A percentile compares a stretch with the other conserved stretches of the same genome.
Conservation (phyloP, 2,888 invertebrate species). For the Acrobasis repandana region DNA sequence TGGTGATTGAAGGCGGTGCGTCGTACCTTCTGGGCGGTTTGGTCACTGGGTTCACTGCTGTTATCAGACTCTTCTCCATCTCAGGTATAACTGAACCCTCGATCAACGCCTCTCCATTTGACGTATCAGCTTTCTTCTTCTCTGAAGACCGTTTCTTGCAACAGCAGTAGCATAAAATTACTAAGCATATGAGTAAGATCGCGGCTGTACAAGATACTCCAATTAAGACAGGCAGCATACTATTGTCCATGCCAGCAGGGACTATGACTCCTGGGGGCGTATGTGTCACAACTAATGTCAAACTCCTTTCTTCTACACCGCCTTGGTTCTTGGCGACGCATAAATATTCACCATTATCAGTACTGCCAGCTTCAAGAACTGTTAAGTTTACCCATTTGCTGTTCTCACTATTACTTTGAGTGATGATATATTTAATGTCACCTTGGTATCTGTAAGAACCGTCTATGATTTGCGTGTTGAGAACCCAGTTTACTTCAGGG, state of each 20-base stretch:
- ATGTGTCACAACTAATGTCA: conserved; percentile 83
- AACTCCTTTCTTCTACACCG: conserved; percentile 89
- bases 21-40: conserved; percentile 92
- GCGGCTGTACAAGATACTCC: conserved; percentile 74
- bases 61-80: conserved; percentile 92
- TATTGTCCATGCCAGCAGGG: conserved; percentile 81
- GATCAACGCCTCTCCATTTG: conserved; percentile 87
- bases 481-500: conserved; percentile 89
- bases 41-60: conserved; percentile 92
- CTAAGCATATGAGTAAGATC: conserved; percentile 76
- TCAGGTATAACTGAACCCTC: conserved; percentile 91
- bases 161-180: conserved; percentile 82
- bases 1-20: conserved; percentile 86
- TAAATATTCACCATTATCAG: conserved; percentile 88
- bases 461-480: conserved; percentile 85
- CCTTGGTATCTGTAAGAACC: conserved; percentile 75
- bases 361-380: conserved; percentile 83
- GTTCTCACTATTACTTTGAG: conserved; percentile 60
- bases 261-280: conserved; percentile 66
- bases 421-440: conserved; percentile 73
- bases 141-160: conserved; percentile 79
- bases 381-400: conserved; percentile 87
- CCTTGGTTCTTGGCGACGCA: conserved; percentile 93
- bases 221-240: conserved; percentile 80
- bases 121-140: conserved; percentile 82